Conservation (phyloP, 1,140 invertebrate genomes). For the Teleogryllus occipitalis region DNA sequence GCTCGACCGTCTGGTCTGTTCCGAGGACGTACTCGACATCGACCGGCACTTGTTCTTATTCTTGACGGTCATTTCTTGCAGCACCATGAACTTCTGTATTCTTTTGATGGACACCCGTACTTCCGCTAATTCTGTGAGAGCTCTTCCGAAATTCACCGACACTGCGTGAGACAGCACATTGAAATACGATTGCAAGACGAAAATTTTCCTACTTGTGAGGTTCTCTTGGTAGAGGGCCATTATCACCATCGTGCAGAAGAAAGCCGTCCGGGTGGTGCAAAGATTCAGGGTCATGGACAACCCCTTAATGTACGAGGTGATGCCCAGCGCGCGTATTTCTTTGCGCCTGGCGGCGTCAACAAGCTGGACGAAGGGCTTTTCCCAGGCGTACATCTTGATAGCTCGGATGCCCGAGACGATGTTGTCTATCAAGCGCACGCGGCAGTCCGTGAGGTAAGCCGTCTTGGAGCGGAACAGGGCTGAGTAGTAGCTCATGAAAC, state of each 20-base stretch:
- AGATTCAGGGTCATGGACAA: slow-evolving; percentile 59
- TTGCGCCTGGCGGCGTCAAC: background rate
- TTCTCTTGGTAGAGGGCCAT: slow-evolving; percentile 55
- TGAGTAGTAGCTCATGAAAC: background rate
- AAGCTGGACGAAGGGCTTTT: background rate
- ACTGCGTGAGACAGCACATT: slow-evolving; percentile 53
- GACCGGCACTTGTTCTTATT: background rate
- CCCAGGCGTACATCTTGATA: background rate
- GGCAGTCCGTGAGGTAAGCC: background rate
- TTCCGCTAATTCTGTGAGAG: slow-evolving; percentile 53
- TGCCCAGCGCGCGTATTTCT: background rate
- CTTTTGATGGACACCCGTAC: slow-evolving; percentile 36
- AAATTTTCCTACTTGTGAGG: slow-evolving; percentile 56
- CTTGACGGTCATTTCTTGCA: background rate
- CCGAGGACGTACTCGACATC: background rate
- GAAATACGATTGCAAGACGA: slow-evolving; percentile 56
- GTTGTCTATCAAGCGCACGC: background rate
- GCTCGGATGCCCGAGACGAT: background rate
- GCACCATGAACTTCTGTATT: background rate
- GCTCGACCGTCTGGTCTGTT: background rate
- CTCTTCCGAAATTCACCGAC: slow-evolving; percentile 60
- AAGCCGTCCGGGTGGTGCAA: slow-evolving; percentile 59
- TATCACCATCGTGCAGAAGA: slow-evolving; percentile 62
- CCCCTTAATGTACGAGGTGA: slow-evolving; percentile 57
- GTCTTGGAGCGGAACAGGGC: background rate